Evolutionary conservation across 2,797 vertebrate genomes (phyloP), one percentile per base, ranked within the genome.

Genomic region (Catamblyrhynchus diadema): DNA sequence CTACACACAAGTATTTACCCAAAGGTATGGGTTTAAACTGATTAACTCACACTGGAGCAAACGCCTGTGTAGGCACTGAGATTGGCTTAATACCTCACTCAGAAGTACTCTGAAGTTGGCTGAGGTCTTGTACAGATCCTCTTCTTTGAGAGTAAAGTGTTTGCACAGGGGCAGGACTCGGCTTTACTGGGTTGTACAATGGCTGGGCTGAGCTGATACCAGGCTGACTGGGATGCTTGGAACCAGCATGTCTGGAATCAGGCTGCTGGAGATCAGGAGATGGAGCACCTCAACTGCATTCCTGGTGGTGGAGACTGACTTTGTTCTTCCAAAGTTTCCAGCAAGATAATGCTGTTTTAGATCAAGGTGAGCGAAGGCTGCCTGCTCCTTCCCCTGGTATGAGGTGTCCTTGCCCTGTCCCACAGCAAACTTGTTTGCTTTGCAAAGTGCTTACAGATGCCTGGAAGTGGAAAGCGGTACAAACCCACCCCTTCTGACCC

Each of bases 31-130:
- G 47, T 91, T 92, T 94, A 88, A 93, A 81, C 93, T 93, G 85
- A 95, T 95, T 94, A 94, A 91, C 92, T 93, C 85, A 86, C 28
- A 2, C 54, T 53, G 42, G 72, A 84, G 62, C 70, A 71, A 80
- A 65, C 2, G 5, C 42, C 65, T 33, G 21, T 50, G 62, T 61
- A 88, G 92, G n/a, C 50, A 66, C 41, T 72, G 89, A 91, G 91
- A 70, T 4, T 81, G 75, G 61, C 89, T 92, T 87, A 92, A 96
- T 78, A 85, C 84, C 94, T 92, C 65, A 62, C 84, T 90, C 81
- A 93, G 83, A 89, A 96, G 91, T 67, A 21, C 91, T 88, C 87
- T 90, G 91, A 88, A 91, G 90, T 72, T 91, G 73, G 77, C 77
- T 90, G 13, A 94, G 70, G 59, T 86, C 94, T 93, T 95, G 91